These are phyloP conservation scores for Corynorhinus townsendii DNA, from an alignment of 2,113 vertebrate genomes.

Conservation along the genomic window DNA sequence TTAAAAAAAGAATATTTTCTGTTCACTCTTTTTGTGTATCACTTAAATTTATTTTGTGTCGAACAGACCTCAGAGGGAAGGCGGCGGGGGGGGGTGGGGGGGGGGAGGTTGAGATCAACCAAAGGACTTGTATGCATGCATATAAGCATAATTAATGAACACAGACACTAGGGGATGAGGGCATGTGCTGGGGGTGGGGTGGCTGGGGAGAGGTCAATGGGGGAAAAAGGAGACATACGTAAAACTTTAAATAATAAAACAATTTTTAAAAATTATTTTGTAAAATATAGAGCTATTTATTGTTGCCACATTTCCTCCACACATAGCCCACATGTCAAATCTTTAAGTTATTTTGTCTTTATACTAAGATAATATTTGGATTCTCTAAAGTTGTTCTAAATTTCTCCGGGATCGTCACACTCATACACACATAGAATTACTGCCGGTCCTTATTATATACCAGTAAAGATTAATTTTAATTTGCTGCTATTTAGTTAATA, in stretches of 20 bases:
- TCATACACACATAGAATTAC: not conserved
- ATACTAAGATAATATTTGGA: not conserved
- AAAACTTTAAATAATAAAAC: no score
- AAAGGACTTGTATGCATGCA: no score
- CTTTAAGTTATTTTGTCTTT: not conserved
- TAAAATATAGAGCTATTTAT: not conserved
- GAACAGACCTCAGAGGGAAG: no score
- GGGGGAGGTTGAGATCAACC: no score
- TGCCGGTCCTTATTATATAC: not conserved
- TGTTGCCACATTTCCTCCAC: not conserved
- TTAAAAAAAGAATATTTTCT: not conserved
- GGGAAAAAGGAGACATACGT: no score
- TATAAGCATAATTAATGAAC: no score
- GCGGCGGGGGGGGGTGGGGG: accelerated
- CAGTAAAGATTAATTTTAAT: not conserved
- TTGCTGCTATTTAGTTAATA: not conserved
- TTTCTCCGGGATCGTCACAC: not conserved
- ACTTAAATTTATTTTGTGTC: not conserved
- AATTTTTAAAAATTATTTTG: not conserved
- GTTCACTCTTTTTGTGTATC: not conserved
- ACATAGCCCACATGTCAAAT: not conserved
- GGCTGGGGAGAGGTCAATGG: no score
- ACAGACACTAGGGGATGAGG: no score
- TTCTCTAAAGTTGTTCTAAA: not conserved
- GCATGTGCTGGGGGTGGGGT: no score